Evolutionary conservation across 2,797 vertebrate species (phyloP).

Genomic region (Erithacus rubecula): DNA sequence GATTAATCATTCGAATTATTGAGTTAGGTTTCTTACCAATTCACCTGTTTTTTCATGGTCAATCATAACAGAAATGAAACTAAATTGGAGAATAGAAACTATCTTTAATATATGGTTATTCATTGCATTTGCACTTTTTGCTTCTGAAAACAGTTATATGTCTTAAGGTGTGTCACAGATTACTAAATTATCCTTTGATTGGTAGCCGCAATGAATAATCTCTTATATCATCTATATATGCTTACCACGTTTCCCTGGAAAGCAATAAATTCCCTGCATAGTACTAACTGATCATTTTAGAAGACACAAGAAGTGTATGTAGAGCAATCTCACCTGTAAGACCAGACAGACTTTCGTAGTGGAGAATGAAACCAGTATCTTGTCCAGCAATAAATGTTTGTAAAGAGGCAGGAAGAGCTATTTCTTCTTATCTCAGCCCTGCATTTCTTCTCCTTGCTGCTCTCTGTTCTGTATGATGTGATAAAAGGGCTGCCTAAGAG

Average conservation of each 20-base stretch:
- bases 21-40: background rate
- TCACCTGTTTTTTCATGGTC: background rate
- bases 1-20: background rate
- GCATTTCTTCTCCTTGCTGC: background rate
- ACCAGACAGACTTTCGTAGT: background rate
- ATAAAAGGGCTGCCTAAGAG: slow-evolving; percentile 8
- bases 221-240: background rate
- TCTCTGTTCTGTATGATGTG: background rate
- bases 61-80: background rate
- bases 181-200: background rate
- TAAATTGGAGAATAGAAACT: background rate
- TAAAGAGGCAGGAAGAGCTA: background rate
- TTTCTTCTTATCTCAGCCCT: background rate
- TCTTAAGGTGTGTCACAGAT: background rate
- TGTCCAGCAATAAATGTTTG: background rate
- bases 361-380: background rate
- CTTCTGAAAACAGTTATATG: background rate
- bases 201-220: background rate
- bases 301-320: background rate
- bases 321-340: background rate
- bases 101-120: background rate
- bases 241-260: background rate
- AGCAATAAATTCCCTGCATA: background rate
- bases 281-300: background rate
- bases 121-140: background rate